Percentiles rank a stretch among this genome's conserved stretches.
Evolutionary conservation across 2,113 vertebrate species (phyloP).

Genomic region (Antechinus stuartii): DNA sequence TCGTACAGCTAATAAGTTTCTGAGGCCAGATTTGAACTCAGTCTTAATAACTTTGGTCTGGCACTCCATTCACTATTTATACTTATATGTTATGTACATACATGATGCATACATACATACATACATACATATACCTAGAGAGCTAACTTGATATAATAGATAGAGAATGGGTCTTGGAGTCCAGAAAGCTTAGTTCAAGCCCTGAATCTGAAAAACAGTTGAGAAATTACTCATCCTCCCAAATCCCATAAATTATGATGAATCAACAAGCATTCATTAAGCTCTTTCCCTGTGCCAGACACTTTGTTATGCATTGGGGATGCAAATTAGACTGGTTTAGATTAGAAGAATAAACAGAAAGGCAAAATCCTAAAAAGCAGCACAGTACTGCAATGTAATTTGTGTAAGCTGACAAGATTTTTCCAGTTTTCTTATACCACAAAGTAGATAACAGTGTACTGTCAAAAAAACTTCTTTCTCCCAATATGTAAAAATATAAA

Average conservation of each 20-base stretch:
- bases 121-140: neutral
- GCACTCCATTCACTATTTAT: neutral
- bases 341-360: constrained; percentile 7
- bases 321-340: neutral
- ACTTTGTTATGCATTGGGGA: neutral
- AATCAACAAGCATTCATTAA: neutral
- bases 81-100: neutral
- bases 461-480: neutral
- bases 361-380: neutral
- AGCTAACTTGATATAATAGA: neutral
- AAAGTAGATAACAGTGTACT: neutral
- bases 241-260: neutral
- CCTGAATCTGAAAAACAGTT: neutral
- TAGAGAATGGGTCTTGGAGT: neutral
- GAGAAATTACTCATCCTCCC: neutral
- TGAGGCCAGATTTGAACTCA: neutral
- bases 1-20: no score
- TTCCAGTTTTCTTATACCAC: neutral
- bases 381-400: neutral
- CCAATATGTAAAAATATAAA: neutral
- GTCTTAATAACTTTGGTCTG: neutral
- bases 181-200: neutral
- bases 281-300: neutral
- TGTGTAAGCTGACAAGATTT: neutral
- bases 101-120: neutral